phyloP scores from a whole-genome alignment of 2,113 vertebrate species.

The Trogon surrucura region DNA sequence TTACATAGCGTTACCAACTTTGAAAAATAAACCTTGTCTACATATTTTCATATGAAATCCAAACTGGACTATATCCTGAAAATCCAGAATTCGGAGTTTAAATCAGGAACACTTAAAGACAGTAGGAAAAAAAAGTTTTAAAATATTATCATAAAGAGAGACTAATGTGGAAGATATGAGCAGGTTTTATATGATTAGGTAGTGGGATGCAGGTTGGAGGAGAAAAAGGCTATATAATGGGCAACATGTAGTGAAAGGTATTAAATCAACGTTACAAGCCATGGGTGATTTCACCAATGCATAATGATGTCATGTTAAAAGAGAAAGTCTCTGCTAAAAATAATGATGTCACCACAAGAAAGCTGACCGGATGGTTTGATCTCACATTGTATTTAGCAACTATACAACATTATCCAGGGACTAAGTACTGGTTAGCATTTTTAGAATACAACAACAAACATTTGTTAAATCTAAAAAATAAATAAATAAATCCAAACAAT shows the following conservation, averaged over 20 bases:
- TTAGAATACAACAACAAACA: neutral
- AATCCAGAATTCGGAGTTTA: neutral
- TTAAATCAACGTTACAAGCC: neutral
- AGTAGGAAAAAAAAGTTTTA: neutral
- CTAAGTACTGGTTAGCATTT: neutral
- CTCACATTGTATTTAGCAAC: neutral
- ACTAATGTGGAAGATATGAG: neutral
- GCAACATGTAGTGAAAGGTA: neutral
- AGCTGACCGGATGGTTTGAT: neutral
- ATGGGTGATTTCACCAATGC: neutral
- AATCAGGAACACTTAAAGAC: neutral
- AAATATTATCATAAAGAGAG: neutral
- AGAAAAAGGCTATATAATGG: neutral
- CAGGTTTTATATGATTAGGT: neutral
- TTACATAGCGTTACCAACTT: neutral
- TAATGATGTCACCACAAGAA: neutral
- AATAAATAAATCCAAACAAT: neutral
- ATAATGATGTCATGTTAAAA: neutral
- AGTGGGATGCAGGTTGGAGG: neutral
- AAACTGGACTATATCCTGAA: neutral
- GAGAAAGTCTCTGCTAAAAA: neutral
- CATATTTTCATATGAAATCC: neutral
- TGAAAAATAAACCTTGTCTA: neutral
- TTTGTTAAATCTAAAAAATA: neutral
- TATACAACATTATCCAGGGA: neutral